Evolutionary conservation across 2,113 vertebrate species (phyloP).

Genomic region (Tragelaphus strepsiceros): DNA sequence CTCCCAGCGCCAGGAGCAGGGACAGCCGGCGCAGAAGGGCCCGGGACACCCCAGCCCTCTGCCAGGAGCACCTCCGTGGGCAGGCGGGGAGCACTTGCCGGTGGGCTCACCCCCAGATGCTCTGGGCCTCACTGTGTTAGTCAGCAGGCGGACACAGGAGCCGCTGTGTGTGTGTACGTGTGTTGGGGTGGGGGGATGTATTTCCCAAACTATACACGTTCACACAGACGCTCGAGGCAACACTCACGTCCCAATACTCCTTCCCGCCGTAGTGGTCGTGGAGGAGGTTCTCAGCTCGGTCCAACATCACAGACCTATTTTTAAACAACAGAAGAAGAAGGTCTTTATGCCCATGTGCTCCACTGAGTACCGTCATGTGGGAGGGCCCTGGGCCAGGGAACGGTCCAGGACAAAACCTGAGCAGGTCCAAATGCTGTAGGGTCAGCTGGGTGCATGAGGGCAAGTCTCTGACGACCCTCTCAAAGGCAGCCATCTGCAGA

Average conservation of each 20-base stretch:
- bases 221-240: not conserved
- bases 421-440: fast-evolving
- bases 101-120: not conserved
- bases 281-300: conserved; percentile 96
- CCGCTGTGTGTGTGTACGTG: fast-evolving
- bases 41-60: fast-evolving
- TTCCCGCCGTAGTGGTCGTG: conserved; percentile 97
- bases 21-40: fast-evolving
- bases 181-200: not conserved
- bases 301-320: conserved; percentile 92
- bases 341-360: not conserved
- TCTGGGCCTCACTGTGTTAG: fast-evolving
- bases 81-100: fast-evolving
- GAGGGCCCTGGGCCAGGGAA: not conserved
- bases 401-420: not conserved
- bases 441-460: not conserved
- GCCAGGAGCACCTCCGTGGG: not conserved
- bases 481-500: fast-evolving
- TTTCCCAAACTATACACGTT: fast-evolving
- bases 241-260: conserved; percentile 98
- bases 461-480: not conserved
- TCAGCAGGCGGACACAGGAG: not conserved
- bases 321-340: conserved; percentile 34
- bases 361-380: fast-evolving
- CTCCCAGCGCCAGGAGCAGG: fast-evolving